These are phyloP conservation scores for Tubulanus polymorphus DNA, from an alignment of 2,888 invertebrate genomes.

Conservation along the genomic window DNA sequence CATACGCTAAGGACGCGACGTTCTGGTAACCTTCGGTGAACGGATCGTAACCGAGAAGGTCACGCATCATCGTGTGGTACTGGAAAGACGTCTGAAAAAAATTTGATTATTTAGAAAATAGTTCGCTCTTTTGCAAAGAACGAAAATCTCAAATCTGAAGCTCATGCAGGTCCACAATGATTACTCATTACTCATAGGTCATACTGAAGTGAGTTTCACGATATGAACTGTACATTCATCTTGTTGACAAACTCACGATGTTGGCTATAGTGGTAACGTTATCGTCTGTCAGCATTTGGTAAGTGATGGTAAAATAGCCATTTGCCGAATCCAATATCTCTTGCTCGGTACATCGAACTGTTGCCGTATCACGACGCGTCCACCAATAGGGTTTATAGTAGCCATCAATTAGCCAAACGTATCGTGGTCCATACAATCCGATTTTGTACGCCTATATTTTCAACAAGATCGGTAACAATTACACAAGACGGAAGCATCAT, in stretches of 20 bases:
- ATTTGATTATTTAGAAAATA: neutral
- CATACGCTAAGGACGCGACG: constrained; percentile 2
- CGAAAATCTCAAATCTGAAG: no score
- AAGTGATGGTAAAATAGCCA: constrained; percentile 3
- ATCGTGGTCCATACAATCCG: constrained; percentile 3
- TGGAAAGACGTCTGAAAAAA: neutral
- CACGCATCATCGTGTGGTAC: neutral
- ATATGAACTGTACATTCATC: no score
- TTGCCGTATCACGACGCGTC: neutral
- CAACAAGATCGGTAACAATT: no score
- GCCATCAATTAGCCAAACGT: constrained; percentile 4
- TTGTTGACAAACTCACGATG: neutral
- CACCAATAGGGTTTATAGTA: constrained; percentile 7
- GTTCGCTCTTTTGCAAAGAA: no score
- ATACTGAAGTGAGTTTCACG: no score
- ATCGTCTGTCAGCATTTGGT: constrained; percentile 5
- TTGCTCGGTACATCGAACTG: neutral
- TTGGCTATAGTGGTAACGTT: neutral
- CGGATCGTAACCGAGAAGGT: neutral
- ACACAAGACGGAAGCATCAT: no score
- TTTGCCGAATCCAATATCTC: neutral
- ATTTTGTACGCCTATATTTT: constrained; percentile 5
- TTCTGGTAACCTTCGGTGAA: constrained; percentile 1
- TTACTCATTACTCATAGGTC: no score
- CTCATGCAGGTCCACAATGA: no score